Base-by-base conservation (phyloP, 2,888 invertebrate species). In the Pseudococcus longispinus region DNA sequence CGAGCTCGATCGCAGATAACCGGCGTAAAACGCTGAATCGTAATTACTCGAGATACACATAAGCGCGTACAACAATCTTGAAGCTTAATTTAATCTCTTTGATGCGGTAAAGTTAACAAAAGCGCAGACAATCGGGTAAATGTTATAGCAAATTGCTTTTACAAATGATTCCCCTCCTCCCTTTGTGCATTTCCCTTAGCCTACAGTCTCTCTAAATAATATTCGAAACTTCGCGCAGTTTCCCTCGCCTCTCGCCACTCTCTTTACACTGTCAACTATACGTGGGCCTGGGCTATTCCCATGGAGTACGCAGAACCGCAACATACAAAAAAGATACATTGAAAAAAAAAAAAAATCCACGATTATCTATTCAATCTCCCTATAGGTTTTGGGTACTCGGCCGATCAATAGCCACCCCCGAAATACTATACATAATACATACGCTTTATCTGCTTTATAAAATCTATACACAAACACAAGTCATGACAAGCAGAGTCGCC, bases 11-110 rank as follows among this genome's bases (percentile, higher is more conserved):
- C 15, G 46, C 46, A 46, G 46, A 46, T 13, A 2, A 60, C n/a
- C n/a, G 20, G 20, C 4, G 20, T 15, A 18, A 51, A 23, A 60
- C 60, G 60, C 60, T 46, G 15, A 18, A 60, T n/a, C 60, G 60
- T 60, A 60, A 60, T 60, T 60, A 60, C 60, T 60, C 60, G 60
- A 23, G 8, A 20, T 60, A 60, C 37, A 37, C 37, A 37, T 60
- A 60, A 60, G 60, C 37, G 60, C 37, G 60, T 60, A 60, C 20
- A 60, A 60, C 20, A 60, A 60, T 60, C 60, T 60, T 60, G 20
- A 60, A 60, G 60, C 60, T 60, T 60, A 60, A 60, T 60, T 60
- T 60, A 60, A 60, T 60, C 60, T 60, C 60, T 60, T 60, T 60
- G 60, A 60, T 60, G 60, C 60, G 60, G 60, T n/a, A 60, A 60